phyloP scores from a whole-genome alignment of 2,888 invertebrate species.

The Sesia apiformis region DNA sequence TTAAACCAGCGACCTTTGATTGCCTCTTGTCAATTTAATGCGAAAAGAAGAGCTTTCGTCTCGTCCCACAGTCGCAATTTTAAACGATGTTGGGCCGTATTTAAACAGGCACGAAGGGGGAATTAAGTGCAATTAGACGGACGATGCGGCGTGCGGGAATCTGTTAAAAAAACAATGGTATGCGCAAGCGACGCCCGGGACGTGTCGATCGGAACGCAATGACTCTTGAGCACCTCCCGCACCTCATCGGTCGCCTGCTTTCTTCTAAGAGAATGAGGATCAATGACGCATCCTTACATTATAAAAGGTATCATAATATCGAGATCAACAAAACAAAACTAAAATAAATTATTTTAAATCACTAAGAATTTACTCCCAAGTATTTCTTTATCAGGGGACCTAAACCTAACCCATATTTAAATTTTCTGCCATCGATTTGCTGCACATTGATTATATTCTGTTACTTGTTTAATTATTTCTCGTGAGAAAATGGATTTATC shows the following conservation, averaged over 20 bases:
- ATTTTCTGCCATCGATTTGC: too few species aligned
- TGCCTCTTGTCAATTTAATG: background rate
- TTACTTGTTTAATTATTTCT: too few species aligned
- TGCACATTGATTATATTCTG: too few species aligned
- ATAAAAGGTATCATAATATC: too few species aligned
- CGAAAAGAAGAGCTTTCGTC: slow-evolving; percentile 6
- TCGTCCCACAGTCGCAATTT: slow-evolving; percentile 25
- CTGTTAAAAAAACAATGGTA: slow-evolving; percentile 52
- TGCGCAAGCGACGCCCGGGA: slow-evolving; percentile 38
- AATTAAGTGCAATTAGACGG: slow-evolving; percentile 67
- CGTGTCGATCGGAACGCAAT: slow-evolving; percentile 50
- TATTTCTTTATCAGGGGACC: too few species aligned
- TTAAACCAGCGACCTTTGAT: background rate
- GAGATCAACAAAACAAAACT: too few species aligned
- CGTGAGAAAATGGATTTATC: too few species aligned
- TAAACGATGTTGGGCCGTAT: slow-evolving; percentile 41
- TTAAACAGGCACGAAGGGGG: slow-evolving; percentile 61
- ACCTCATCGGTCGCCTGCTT: background rate
- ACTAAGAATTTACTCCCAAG: too few species aligned
- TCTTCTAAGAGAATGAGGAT: too few species aligned
- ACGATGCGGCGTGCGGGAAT: slow-evolving; percentile 57
- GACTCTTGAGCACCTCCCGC: slow-evolving; percentile 19
- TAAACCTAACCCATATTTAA: too few species aligned
- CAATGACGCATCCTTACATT: too few species aligned
- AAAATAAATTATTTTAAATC: too few species aligned